Percentiles rank a stretch among this genome's conserved stretches.
These are phyloP conservation scores for Diaprepes abbreviatus DNA, from an alignment of 2,888 invertebrate species.

Conservation along the genomic window DNA sequence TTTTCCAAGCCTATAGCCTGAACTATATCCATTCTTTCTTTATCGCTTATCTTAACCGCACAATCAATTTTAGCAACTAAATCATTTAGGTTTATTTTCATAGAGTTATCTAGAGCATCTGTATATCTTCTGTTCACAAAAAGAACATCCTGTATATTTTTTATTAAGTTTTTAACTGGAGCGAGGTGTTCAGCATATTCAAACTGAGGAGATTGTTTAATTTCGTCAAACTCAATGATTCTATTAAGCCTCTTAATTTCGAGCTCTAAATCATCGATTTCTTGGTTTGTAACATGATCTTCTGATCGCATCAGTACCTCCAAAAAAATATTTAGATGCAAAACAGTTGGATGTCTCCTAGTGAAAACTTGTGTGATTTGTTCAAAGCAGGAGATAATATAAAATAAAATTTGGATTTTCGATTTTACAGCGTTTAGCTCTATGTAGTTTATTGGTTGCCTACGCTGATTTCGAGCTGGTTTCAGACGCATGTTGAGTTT, in stretches of 20 bases:
- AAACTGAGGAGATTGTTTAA: constrained; percentile 32
- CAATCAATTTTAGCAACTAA: constrained; percentile 11
- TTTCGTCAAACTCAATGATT: constrained; percentile 55
- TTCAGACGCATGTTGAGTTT: constrained; percentile 10
- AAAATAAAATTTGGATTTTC: constrained; percentile 36
- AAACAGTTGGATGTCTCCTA: not conserved
- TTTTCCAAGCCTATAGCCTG: constrained; percentile 71
- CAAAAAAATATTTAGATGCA: constrained; percentile 8
- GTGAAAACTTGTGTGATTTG: not conserved
- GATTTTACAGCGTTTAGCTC: constrained; percentile 43
- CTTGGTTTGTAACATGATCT: constrained; percentile 57
- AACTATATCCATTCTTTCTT: constrained; percentile 67
- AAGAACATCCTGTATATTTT: not conserved
- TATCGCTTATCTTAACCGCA: constrained; percentile 33
- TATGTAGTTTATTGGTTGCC: constrained; percentile 39
- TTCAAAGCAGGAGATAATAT: constrained; percentile 28
- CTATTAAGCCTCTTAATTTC: constrained; percentile 60
- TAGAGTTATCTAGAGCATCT: constrained; percentile 7
- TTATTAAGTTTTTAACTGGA: not conserved
- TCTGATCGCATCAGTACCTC: constrained; percentile 29
- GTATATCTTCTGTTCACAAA: constrained; percentile 14
- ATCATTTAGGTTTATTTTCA: constrained; percentile 33
- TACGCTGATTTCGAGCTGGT: constrained; percentile 17
- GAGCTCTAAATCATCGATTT: constrained; percentile 59
- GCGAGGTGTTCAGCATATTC: not conserved